Percentiles rank a stretch among this genome's conserved stretches.
phyloP scores from a whole-genome alignment of 37 sponge, comb jelly and placozoan species.

The Halichondria panicea region DNA sequence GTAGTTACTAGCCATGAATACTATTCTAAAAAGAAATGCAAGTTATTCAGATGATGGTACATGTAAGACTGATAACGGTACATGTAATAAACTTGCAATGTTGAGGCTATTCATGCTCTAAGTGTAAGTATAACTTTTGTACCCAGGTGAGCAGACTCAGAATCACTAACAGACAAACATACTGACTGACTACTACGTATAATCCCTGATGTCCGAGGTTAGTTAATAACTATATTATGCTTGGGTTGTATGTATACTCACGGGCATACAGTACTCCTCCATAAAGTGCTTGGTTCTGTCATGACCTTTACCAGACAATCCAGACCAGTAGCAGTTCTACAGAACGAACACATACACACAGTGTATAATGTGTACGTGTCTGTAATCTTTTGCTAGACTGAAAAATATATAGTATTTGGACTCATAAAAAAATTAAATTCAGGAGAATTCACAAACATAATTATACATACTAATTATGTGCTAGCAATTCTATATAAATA shows the following conservation, averaged over 20 bases:
- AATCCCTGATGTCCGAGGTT: constrained; percentile 13
- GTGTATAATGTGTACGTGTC: background rate
- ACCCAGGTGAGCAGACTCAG: too few relatives aligned
- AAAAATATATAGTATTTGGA: background rate
- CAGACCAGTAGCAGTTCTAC: constrained; percentile 64
- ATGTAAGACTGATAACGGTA: too few relatives aligned
- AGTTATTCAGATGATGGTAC: too few relatives aligned
- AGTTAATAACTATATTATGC: background rate
- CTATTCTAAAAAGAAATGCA: too few relatives aligned
- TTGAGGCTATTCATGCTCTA: too few relatives aligned
- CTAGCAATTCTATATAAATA: background rate
- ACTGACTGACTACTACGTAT: constrained; percentile 6
- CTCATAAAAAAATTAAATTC: too few relatives aligned
- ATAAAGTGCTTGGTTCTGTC: constrained; percentile 51
- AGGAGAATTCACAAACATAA: background rate
- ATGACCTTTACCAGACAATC: constrained; percentile 32
- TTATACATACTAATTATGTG: background rate
- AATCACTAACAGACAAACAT: constrained; percentile 22
- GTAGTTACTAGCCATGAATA: too few relatives aligned
- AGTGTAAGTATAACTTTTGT: too few relatives aligned
- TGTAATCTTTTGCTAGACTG: background rate
- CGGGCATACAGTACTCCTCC: constrained; percentile 66
- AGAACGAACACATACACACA: too few relatives aligned
- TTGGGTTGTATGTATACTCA: too few relatives aligned
- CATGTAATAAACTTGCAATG: too few relatives aligned